phyloP scores from a whole-genome alignment of 2,797 vertebrate genomes.

The Martes flavigula region DNA sequence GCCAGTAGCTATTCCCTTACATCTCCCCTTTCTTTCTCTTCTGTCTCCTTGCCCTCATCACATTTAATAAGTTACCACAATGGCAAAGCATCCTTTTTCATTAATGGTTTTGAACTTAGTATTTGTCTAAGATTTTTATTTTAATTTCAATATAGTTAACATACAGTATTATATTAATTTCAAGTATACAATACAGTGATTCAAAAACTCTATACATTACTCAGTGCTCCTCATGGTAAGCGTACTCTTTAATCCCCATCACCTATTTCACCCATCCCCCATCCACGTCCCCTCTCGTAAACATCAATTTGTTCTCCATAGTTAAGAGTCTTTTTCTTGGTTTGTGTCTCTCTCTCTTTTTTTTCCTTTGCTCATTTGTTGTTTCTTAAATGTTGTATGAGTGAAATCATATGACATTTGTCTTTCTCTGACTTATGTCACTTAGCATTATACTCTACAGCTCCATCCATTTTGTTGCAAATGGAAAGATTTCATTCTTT shows the following conservation, averaged over 20 bases:
- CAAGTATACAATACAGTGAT: neutral
- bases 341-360: neutral
- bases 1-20: neutral
- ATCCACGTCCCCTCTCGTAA: neutral
- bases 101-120: neutral
- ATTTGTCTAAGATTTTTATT: neutral
- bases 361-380: neutral
- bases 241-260: neutral
- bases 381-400: neutral
- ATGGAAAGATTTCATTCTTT: no score
- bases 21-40: slow-evolving; percentile 37
- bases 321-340: neutral
- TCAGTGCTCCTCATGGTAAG: neutral
- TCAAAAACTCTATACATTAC: neutral
- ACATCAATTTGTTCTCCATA: neutral
- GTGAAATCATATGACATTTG: neutral
- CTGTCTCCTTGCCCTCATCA: neutral
- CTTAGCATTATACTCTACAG: no score
- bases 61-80: neutral
- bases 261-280: neutral
- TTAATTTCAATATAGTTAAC: neutral
- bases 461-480: no score
- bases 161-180: neutral
- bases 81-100: neutral
- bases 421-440: no score